Evolutionary conservation across 2,113 vertebrate species (phyloP).

Genomic region (Setophaga kirtlandii): DNA sequence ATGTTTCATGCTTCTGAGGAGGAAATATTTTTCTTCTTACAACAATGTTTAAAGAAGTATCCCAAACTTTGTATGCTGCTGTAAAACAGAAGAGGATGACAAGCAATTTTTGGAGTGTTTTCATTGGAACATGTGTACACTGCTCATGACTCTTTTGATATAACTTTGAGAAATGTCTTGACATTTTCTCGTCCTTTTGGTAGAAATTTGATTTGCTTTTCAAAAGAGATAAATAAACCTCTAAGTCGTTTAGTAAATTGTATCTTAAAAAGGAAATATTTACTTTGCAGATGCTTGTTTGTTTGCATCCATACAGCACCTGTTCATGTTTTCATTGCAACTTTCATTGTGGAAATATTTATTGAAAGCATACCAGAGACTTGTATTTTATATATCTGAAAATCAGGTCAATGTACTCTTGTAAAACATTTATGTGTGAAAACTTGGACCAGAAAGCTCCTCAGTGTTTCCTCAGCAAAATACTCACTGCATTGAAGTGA

Average conservation of each 20-base stretch:
- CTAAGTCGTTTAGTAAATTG: not conserved
- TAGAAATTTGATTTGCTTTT: not conserved
- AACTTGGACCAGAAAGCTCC: not conserved
- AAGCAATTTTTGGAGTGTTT: not conserved
- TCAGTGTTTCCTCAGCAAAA: not conserved
- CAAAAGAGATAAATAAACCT: not conserved
- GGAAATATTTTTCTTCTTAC: not conserved
- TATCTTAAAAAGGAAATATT: not conserved
- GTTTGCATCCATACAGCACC: not conserved
- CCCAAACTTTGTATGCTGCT: not conserved
- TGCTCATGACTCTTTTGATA: not conserved
- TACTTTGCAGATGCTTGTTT: not conserved
- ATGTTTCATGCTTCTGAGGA: fast-evolving
- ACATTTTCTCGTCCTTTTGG: not conserved
- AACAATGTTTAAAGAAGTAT: not conserved
- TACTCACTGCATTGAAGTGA: not conserved
- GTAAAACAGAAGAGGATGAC: not conserved
- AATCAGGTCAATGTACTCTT: not conserved
- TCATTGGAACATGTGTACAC: not conserved
- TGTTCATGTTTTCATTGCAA: not conserved
- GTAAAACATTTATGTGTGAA: not conserved
- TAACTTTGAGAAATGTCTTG: not conserved
- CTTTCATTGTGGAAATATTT: not conserved
- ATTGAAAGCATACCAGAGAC: not conserved
- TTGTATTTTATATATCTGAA: not conserved